A percentile compares a stretch with the other conserved stretches of the same genome.
Evolutionary conservation across 2,888 invertebrate genomes (phyloP).

Genomic region (Agrochola litura): DNA sequence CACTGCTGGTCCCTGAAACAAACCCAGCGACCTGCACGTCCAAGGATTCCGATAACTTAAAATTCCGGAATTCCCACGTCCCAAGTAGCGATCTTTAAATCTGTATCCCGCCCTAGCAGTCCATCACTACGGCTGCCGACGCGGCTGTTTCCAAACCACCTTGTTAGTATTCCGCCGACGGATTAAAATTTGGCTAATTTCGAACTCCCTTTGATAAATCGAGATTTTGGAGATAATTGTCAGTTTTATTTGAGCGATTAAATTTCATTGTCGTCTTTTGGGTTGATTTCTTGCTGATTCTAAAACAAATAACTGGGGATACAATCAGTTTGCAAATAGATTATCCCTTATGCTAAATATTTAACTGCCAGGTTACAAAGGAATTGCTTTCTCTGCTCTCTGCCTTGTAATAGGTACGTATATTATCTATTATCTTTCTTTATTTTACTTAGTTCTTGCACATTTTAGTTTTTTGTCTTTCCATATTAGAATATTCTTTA

Average conservation of each 20-base stretch:
- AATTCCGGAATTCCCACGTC: slow-evolving; percentile 6
- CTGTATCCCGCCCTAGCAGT: not conserved
- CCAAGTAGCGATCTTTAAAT: not conserved
- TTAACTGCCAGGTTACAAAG: not conserved
- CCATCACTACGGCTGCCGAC: slow-evolving; percentile 51
- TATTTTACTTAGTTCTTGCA: not conserved
- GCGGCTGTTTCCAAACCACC: slow-evolving; percentile 47
- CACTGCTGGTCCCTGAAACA: not conserved
- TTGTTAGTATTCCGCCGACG: slow-evolving; percentile 61
- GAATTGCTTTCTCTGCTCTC: not conserved
- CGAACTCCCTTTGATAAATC: slow-evolving; percentile 51
- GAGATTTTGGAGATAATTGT: slow-evolving; percentile 41
- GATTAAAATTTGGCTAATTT: slow-evolving; percentile 66
- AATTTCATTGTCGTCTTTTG: slow-evolving; percentile 10
- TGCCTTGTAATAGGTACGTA: no score
- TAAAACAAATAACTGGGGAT: not conserved
- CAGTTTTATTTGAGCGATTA: slow-evolving; percentile 43
- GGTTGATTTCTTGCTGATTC: slow-evolving; percentile 15
- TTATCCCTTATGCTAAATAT: no score
- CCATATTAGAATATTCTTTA: no score
- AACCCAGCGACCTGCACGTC: not conserved
- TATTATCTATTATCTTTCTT: not conserved
- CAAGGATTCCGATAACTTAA: not conserved
- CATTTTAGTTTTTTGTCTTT: not conserved
- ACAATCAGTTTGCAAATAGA: not conserved